Percentiles rank a stretch among this genome's conserved stretches.
phyloP scores from a whole-genome alignment of 2,888 invertebrate species.

The Octonoba sinensis region DNA sequence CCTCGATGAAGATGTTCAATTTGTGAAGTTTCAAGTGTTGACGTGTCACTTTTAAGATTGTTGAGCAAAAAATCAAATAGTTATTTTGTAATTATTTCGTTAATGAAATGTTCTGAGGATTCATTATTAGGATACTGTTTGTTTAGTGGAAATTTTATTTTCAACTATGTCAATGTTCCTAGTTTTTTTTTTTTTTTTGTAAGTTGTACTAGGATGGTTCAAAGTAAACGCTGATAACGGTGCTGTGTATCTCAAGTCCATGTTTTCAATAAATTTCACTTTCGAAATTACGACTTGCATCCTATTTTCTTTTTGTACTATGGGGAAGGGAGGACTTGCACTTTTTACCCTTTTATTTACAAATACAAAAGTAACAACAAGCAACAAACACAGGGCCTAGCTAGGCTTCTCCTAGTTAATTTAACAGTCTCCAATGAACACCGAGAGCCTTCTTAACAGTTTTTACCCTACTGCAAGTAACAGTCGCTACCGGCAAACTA shows the following conservation, averaged over 20 bases:
- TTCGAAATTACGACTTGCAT: constrained; percentile 19
- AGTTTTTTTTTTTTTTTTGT: constrained; percentile 46
- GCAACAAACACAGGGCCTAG: too few species aligned
- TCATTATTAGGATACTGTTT: constrained; percentile 18
- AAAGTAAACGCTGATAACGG: constrained; percentile 26
- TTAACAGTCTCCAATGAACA: too few species aligned
- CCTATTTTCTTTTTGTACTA: too few species aligned
- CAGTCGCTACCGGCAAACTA: too few species aligned
- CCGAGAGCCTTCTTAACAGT: too few species aligned
- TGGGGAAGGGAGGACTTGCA: too few species aligned
- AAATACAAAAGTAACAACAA: too few species aligned
- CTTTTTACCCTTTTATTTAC: too few species aligned
- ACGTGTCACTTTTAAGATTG: neutral
- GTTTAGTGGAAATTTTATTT: constrained; percentile 13
- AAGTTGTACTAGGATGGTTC: neutral
- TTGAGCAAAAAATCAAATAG: neutral
- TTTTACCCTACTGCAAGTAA: too few species aligned
- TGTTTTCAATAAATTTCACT: constrained; percentile 58
- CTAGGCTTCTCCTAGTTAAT: too few species aligned
- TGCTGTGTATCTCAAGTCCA: constrained; percentile 46
- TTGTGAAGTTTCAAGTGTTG: neutral
- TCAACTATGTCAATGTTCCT: constrained; percentile 36
- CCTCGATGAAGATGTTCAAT: neutral
- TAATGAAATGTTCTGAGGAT: constrained; percentile 17
- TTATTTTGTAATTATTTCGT: constrained; percentile 8